Conservation (phyloP, 2,797 vertebrate species). For the Nothura maculosa region DNA sequence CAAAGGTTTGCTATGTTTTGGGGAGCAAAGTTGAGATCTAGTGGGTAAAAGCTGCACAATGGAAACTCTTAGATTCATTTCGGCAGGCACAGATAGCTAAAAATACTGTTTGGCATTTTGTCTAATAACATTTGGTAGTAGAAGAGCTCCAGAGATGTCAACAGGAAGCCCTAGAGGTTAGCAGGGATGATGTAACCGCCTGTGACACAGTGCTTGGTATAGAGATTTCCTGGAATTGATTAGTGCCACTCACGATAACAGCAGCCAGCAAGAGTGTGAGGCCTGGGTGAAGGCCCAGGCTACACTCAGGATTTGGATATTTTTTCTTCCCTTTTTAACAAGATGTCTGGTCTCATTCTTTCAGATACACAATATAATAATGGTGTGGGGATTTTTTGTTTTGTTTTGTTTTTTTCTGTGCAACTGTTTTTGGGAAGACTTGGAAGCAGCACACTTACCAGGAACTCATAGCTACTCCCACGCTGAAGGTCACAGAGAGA, state of each 20-base stretch:
- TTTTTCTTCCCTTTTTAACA: conserved; percentile 8
- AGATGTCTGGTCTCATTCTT: neutral
- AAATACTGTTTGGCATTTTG: conserved; percentile 20
- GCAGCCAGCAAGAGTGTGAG: conserved; percentile 45
- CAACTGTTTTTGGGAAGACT: neutral
- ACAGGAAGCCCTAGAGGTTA: conserved; percentile 68
- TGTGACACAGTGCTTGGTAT: conserved; percentile 60
- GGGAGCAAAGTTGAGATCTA: neutral
- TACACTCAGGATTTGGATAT: neutral
- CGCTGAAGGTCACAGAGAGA: neutral
- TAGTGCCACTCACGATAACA: conserved; percentile 56
- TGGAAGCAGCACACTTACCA: neutral
- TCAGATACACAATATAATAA: neutral
- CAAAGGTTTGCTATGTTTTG: conserved; percentile 4
- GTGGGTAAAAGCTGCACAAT: conserved; percentile 22
- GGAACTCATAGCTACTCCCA: neutral
- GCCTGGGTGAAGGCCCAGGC: conserved; percentile 59
- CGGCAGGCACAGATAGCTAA: conserved; percentile 40
- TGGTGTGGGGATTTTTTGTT: neutral
- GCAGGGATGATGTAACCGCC: conserved; percentile 52
- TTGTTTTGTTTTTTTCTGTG: neutral
- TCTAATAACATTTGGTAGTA: conserved; percentile 43
- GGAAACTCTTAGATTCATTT: conserved; percentile 26
- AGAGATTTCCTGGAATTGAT: conserved; percentile 68
- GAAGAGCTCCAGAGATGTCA: conserved; percentile 55